Conservation (phyloP, 1,140 invertebrate genomes). For the Drosophila santomea region DNA sequence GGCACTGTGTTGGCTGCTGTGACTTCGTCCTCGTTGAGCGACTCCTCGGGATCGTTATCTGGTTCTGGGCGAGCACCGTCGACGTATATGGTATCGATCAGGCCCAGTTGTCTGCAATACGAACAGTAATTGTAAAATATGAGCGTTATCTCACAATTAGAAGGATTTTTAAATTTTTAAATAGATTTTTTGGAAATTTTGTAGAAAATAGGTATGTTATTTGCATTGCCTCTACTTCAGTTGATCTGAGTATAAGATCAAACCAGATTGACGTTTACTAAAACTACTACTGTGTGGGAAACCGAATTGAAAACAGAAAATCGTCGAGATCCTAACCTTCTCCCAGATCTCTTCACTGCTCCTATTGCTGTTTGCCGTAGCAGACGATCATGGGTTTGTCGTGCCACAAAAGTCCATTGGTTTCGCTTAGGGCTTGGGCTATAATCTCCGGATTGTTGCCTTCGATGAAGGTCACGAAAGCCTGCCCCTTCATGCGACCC, state of each 20-base stretch:
- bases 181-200: constrained; percentile 17
- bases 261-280: constrained; percentile 6
- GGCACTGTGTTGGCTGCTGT: constrained; percentile 44
- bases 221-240: constrained; percentile 12
- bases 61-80: constrained; percentile 60
- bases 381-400: constrained; percentile 86
- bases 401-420: constrained; percentile 96
- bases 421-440: constrained; percentile 91
- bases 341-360: not conserved
- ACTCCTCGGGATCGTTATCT: constrained; percentile 57
- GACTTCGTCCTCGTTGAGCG: constrained; percentile 54
- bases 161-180: not conserved
- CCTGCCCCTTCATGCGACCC: constrained; percentile 98
- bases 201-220: constrained; percentile 48
- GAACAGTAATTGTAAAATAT: not conserved
- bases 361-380: constrained; percentile 88
- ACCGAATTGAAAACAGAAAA: not conserved
- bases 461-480: constrained; percentile 88
- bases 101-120: constrained; percentile 78
- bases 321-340: constrained; percentile 10
- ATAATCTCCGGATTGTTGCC: constrained; percentile 85
- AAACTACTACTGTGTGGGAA: constrained; percentile 22
- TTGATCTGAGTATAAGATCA: constrained; percentile 12
- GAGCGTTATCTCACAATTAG: not conserved
- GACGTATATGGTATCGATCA: constrained; percentile 84